phyloP scores from a whole-genome alignment of 2,888 invertebrate species.

The Balanococcus diminutus region DNA sequence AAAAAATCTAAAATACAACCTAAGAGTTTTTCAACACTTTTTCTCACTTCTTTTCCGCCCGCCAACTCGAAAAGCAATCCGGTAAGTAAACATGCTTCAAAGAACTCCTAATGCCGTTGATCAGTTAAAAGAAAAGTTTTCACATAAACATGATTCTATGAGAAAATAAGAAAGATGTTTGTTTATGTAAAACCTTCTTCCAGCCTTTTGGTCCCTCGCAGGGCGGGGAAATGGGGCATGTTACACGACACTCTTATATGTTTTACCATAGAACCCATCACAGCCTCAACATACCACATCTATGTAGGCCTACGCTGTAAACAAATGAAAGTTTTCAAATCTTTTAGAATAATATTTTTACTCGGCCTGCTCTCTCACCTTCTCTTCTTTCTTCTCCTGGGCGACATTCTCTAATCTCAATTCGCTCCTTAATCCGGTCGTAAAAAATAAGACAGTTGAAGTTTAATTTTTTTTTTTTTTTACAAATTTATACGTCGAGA shows the following conservation, averaged over 20 bases:
- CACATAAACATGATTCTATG: slow-evolving; percentile 37
- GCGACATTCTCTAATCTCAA: background rate
- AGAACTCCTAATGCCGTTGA: slow-evolving; percentile 50
- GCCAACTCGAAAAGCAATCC: slow-evolving; percentile 46
- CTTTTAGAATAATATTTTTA: slow-evolving; percentile 25
- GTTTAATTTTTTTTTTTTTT: background rate
- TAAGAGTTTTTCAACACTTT: slow-evolving; percentile 43
- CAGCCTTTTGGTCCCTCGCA: background rate
- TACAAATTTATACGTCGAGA: too few species aligned
- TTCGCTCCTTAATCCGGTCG: background rate
- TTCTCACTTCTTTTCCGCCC: background rate
- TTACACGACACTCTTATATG: background rate
- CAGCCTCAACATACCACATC: background rate
- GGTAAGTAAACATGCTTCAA: slow-evolving; percentile 46
- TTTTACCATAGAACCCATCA: background rate
- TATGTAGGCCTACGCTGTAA: background rate
- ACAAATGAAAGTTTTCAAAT: slow-evolving; percentile 32
- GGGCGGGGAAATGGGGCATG: background rate
- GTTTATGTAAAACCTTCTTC: slow-evolving; percentile 36
- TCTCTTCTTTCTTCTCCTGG: background rate
- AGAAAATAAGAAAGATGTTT: slow-evolving; percentile 44
- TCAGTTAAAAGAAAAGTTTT: slow-evolving; percentile 50
- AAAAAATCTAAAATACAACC: slow-evolving; percentile 42
- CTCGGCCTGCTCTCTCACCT: background rate
- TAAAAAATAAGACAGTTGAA: background rate